Evolutionary conservation across 1,140 invertebrate genomes (phyloP), one percentile per base, ranked within the genome.

Genomic region (Atta texana): DNA sequence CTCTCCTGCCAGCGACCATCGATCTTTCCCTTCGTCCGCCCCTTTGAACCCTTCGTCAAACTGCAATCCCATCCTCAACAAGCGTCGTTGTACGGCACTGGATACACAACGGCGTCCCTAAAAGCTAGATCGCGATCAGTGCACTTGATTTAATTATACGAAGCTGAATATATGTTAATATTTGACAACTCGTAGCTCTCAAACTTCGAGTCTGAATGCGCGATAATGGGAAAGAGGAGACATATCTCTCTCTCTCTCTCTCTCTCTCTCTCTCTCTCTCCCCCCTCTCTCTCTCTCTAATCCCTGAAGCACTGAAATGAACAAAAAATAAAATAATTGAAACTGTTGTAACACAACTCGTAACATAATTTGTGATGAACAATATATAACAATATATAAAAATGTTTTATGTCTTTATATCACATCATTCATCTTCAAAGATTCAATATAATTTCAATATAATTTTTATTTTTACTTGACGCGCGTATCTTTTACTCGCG

Each of bases 31-130:
- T 63, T 71, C 85, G 53, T 59, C 75, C 63, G n/a, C 49, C 78
- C 89, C 88, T 87, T 84, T 64, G 76, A 49, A 61, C 88, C 89
- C 89, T 90, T 90, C 66, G 78, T 55, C 66, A 55, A 69, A 78
- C 72, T 78, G 85, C 85, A 87, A 68, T 89, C 74, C 78, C 51
- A 76, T 77, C 74, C 74, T 74, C 51, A 76, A 66, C 74, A 49
- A 74, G 63, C 80, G 85, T 24, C 49, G 39, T 44, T 57, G 86
- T 76, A 72, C 76, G 74, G 24, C 72, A 74, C 49, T 14, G 69
- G 61, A 77, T 69, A 12, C 24, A n/a, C n/a, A 34, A 53, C 72
- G 31, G 64, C 18, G 28, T 75, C 18, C 44, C 49, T 63, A 28
- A 77, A 44, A 76, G 63, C 59, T 12, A 53, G 18, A 16, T 18